Conservation (phyloP, 2,888 invertebrate species). For the Stomorhina lunata region DNA sequence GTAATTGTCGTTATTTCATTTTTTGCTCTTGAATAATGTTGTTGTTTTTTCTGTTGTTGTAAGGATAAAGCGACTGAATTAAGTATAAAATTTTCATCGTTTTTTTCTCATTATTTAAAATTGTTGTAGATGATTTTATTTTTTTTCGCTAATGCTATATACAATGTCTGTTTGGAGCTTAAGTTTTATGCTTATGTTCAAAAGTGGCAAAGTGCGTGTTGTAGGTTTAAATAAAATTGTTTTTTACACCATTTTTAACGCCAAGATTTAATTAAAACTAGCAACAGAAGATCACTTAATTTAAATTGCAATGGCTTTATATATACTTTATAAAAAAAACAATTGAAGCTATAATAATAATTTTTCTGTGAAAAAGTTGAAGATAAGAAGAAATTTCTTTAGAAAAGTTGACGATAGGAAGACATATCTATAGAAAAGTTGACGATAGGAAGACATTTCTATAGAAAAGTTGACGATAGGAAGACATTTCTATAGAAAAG, state of each 20-base stretch:
- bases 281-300: conserved; percentile 22
- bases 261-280: conserved; percentile 22
- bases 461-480: too few relatives aligned
- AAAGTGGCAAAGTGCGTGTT: conserved; percentile 5
- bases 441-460: too few relatives aligned
- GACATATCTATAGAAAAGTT: too few relatives aligned
- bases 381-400: too few relatives aligned
- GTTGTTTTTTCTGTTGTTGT: conserved; percentile 21
- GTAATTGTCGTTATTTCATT: conserved; percentile 22
- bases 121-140: background rate
- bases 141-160: background rate
- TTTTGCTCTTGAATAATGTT: too few relatives aligned
- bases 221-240: conserved; percentile 24
- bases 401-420: too few relatives aligned
- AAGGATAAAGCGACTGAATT: conserved; percentile 41
- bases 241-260: background rate
- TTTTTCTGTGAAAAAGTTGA: too few relatives aligned
- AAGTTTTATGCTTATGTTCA: background rate
- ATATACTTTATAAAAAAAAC: background rate
- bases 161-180: background rate
- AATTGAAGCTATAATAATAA: too few relatives aligned
- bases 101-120: conserved; percentile 4
- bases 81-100: background rate
- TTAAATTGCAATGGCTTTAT: conserved; percentile 31
- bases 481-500: too few relatives aligned